phyloP scores from a whole-genome alignment of 2,113 vertebrate genomes.

The Cyanistes caeruleus region DNA sequence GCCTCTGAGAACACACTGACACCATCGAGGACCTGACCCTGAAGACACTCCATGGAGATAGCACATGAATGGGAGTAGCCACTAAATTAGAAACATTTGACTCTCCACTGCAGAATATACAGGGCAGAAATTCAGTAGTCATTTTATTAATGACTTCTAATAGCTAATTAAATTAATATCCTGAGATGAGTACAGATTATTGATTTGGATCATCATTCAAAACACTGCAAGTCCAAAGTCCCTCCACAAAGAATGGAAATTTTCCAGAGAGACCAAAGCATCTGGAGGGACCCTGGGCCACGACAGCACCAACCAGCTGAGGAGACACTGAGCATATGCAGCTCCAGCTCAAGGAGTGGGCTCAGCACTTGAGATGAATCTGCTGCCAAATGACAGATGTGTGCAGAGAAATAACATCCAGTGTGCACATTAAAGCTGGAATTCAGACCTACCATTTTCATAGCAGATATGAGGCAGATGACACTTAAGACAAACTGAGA shows the following conservation, averaged over 20 bases:
- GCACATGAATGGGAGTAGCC: not conserved
- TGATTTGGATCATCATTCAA: not conserved
- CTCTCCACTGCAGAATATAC: not conserved
- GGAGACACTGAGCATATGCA: accelerated
- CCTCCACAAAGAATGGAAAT: not conserved
- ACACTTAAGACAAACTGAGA: not conserved
- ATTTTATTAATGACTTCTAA: not conserved
- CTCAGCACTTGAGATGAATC: not conserved
- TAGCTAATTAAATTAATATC: not conserved
- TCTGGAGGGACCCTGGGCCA: not conserved
- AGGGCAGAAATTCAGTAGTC: not conserved
- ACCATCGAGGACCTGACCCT: not conserved
- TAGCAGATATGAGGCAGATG: not conserved
- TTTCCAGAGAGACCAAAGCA: not conserved
- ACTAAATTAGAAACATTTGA: not conserved
- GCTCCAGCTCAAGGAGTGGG: not conserved
- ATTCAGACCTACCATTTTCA: not conserved
- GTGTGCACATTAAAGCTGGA: not conserved
- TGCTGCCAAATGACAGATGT: not conserved
- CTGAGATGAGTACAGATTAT: not conserved
- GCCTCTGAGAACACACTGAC: not conserved
- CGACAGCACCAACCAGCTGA: not conserved
- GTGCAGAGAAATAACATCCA: not conserved
- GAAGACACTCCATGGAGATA: not conserved
- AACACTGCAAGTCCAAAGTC: not conserved